Percentiles rank a stretch among this genome's conserved stretches.
phyloP scores from a whole-genome alignment of 1,140 invertebrate genomes.

The Drosophila mojavensis region DNA sequence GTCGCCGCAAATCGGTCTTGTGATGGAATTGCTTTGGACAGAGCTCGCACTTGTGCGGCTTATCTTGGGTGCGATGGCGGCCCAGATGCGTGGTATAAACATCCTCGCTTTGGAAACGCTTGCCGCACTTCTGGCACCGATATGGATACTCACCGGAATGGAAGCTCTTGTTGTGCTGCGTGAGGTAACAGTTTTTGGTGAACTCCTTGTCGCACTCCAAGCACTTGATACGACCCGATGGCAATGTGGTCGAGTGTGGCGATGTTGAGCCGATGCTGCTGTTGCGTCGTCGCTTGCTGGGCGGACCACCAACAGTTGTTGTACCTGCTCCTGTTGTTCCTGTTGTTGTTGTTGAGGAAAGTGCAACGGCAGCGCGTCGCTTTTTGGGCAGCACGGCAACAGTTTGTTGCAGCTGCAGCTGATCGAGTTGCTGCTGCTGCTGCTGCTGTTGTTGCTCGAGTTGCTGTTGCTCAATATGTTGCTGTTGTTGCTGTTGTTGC shows the following conservation, averaged over 20 bases:
- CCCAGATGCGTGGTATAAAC: conserved; percentile 89
- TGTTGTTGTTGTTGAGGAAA: conserved; percentile 14
- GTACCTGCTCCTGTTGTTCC: neutral
- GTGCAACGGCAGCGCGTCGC: conserved; percentile 20
- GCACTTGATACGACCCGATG: conserved; percentile 88
- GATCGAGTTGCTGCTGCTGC: conserved; percentile 13
- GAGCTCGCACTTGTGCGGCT: conserved; percentile 94
- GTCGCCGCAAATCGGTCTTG: conserved; percentile 95
- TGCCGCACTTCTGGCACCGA: conserved; percentile 93
- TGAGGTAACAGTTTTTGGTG: conserved; percentile 93
- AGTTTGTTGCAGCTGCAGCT: conserved; percentile 14
- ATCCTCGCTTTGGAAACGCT: conserved; percentile 89
- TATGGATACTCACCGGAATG: conserved; percentile 93
- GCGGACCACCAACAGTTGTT: conserved; percentile 18
- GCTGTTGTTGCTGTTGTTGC: conserved; percentile 32
- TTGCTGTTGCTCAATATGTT: conserved; percentile 12
- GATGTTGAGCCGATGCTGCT: conserved; percentile 63
- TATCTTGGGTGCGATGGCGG: conserved; percentile 91
- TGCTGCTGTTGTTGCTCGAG: conserved; percentile 22
- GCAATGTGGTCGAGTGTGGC: conserved; percentile 77
- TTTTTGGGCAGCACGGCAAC: conserved; percentile 39
- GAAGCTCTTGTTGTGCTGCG: conserved; percentile 95
- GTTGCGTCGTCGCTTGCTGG: conserved; percentile 56
- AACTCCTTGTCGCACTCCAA: conserved; percentile 93
- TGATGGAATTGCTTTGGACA: conserved; percentile 95